Evolutionary conservation across 2,888 invertebrate species (phyloP), one percentile per base, ranked within the genome.

Genomic region (Atrina japonica): DNA sequence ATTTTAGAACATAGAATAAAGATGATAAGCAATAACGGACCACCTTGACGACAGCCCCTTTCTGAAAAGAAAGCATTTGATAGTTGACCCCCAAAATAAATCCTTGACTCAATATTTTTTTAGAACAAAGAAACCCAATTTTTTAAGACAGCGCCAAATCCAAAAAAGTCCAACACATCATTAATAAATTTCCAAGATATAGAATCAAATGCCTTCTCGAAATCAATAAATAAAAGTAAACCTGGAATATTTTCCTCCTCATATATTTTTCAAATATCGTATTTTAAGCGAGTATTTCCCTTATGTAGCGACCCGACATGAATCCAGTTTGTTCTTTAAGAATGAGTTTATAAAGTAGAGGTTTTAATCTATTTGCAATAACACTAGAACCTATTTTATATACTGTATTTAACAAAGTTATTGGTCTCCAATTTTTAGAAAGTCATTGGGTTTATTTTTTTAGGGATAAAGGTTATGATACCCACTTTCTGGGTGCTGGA

Each of bases 131-230:
- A 29, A 11, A 63, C 53, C 63, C 70, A 74, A 61, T 52, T 55
- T 47, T 1, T 58, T 25, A 75, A 55, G 6, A 18, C 30, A 30
- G 21, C 3, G 14, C 72, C 72, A 72, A 75, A 75, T 3, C 55
- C 55, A 47, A 65, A 71, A 16, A 66, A 52, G 6, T 56, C n/a
- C 25, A 74, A 25, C 30, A 23, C 55, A 27, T 70, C 72, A 14
- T 55, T 25, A 11, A 77, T 55, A 47, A 61, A 70, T 11, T 41
- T 45, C 56, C 56, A 77, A 3, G 61, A 61, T 0, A 77, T 3
- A 18, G 69, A 61, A 47, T 77, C 72, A 60, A 77, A 77, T 7
- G 69, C 67, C 41, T 71, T 72, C 53, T 69, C 75, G 58, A 72
- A 74, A 43, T 72, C 72, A 23, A 74, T 63, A 9, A 68, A 16